phyloP scores from a whole-genome alignment of 2,113 vertebrate genomes.

The Panurus biarmicus region DNA sequence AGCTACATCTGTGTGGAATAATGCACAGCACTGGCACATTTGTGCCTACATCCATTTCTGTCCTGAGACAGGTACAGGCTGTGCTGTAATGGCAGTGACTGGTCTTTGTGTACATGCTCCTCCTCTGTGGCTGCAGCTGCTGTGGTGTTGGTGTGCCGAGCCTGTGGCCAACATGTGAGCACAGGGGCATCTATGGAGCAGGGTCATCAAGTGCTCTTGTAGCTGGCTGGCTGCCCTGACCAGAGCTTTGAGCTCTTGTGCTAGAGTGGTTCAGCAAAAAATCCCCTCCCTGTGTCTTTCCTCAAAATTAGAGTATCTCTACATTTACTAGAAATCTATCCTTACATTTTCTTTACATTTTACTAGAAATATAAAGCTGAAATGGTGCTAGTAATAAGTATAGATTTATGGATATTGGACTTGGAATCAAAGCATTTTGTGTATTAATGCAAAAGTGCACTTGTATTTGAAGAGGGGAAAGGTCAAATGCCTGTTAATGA shows the following conservation, averaged over 20 bases:
- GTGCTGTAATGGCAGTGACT: accelerated
- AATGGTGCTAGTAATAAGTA: not conserved
- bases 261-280: not conserved
- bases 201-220: not conserved
- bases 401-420: not conserved
- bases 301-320: not conserved
- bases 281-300: not conserved
- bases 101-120: accelerated
- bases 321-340: too few relatives aligned
- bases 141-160: not conserved
- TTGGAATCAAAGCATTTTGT: not conserved
- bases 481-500: not conserved
- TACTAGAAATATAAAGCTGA: not conserved
- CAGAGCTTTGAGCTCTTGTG: not conserved
- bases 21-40: not conserved
- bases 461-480: not conserved
- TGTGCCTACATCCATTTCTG: not conserved
- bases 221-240: not conserved
- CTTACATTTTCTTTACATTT: not conserved
- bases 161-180: not conserved
- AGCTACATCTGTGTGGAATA: not conserved
- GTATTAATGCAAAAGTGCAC: not conserved
- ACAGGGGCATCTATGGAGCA: not conserved
- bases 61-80: not conserved
- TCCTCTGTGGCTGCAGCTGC: not conserved